Evolutionary conservation across 2,888 invertebrate genomes (phyloP).

Genomic region (Eilema depressum): DNA sequence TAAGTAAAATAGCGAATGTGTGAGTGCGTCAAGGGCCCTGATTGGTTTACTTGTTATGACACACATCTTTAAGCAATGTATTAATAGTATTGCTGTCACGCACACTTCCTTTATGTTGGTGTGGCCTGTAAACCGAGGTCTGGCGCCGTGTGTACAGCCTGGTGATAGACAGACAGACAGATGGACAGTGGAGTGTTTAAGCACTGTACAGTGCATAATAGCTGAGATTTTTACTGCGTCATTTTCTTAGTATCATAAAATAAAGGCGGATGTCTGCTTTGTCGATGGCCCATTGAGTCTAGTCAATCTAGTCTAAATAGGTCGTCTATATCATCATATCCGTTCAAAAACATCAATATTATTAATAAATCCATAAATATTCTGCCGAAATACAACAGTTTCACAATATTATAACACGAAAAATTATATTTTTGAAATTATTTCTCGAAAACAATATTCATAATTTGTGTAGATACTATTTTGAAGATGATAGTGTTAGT

Average conservation of each 20-base stretch:
- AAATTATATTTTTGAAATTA: background rate
- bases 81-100: too few relatives aligned
- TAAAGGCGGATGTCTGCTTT: background rate
- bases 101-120: too few relatives aligned
- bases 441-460: conserved; percentile 13
- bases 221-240: background rate
- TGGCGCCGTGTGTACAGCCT: too few relatives aligned
- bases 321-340: conserved; percentile 9
- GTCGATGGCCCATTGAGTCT: conserved; percentile 6
- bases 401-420: conserved; percentile 1
- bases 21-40: too few relatives aligned
- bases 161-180: too few relatives aligned
- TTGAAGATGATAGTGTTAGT: conserved; percentile 7
- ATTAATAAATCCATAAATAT: conserved; percentile 15
- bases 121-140: too few relatives aligned
- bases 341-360: conserved; percentile 25
- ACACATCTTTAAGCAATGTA: too few relatives aligned
- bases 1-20: too few relatives aligned
- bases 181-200: too few relatives aligned
- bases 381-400: conserved; percentile 8
- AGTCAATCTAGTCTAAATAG: conserved; percentile 8
- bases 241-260: background rate
- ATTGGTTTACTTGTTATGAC: too few relatives aligned
- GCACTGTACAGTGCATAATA: background rate
- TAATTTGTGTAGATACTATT: conserved; percentile 16